A percentile compares a stretch with the other conserved stretches of the same genome.
These are phyloP conservation scores for Lycocorax pyrrhopterus DNA, from an alignment of 2,113 vertebrate species.

Conservation along the genomic window DNA sequence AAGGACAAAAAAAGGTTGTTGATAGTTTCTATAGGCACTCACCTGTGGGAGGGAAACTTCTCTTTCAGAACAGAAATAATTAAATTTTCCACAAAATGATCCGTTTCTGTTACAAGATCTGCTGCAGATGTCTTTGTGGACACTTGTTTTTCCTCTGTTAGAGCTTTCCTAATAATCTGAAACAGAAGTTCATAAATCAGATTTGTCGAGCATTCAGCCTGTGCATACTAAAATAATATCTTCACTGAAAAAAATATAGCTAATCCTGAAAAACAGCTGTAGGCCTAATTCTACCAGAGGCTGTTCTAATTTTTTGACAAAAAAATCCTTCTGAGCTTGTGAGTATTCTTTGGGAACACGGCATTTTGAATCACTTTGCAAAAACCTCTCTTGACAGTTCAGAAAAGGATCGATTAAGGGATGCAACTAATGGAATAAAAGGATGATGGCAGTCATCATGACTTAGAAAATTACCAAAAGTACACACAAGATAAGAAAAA, in stretches of 20 bases:
- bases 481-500: background rate
- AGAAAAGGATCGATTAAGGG: background rate
- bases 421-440: background rate
- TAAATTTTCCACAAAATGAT: constrained; percentile 83
- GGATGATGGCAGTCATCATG: background rate
- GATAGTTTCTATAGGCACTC: background rate
- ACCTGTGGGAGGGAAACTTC: constrained; percentile 86
- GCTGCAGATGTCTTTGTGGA: constrained; percentile 84
- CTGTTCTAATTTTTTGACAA: background rate
- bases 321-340: background rate
- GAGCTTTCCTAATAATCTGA: constrained; percentile 81
- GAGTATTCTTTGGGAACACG: background rate
- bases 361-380: background rate
- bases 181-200: constrained; percentile 1
- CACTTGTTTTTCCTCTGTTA: constrained; percentile 82
- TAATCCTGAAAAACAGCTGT: background rate
- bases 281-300: background rate
- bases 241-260: background rate
- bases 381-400: background rate
- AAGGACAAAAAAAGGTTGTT: background rate
- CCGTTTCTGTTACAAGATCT: constrained; percentile 87
- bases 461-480: background rate
- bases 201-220: background rate
- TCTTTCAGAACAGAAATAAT: constrained; percentile 83
- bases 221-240: background rate